A percentile compares a stretch with the other conserved stretches of the same genome.
Evolutionary conservation across 2,113 vertebrate species (phyloP).

Genomic region (Muntiacus reevesi): DNA sequence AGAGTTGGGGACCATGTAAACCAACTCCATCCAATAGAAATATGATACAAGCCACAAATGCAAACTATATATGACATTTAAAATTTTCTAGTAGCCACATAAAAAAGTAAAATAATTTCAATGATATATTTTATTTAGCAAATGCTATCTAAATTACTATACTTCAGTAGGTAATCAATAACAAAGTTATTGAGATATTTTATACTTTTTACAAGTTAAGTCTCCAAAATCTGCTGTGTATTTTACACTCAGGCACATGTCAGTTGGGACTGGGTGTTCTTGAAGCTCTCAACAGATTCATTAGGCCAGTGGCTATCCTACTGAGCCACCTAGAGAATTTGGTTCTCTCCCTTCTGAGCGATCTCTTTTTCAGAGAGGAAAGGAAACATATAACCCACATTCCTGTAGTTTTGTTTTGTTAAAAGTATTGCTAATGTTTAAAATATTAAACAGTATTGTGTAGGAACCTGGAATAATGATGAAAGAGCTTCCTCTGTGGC

Average conservation of each 20-base stretch:
- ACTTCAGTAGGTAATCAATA: background rate
- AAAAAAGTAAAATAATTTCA: background rate
- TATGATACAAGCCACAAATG: background rate
- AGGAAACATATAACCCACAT: background rate
- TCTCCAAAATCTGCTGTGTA: background rate
- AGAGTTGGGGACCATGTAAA: background rate
- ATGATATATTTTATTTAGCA: background rate
- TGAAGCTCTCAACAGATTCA: accelerated
- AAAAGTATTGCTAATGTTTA: background rate
- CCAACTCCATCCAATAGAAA: background rate
- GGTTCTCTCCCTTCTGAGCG: background rate
- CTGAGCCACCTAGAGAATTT: background rate
- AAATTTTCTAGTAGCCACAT: background rate
- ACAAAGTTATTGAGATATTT: background rate
- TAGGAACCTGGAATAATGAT: background rate
- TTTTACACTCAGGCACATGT: background rate
- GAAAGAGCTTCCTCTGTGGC: background rate
- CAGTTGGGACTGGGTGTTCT: background rate
- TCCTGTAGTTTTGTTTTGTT: background rate
- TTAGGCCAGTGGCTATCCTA: background rate
- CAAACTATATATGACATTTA: background rate
- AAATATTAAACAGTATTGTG: background rate
- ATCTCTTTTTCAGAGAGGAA: background rate
- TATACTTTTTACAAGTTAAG: background rate
- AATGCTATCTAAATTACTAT: background rate